Percentiles rank a stretch among this genome's conserved stretches.
These are phyloP conservation scores for Venusia cambrica DNA, from an alignment of 2,888 invertebrate species.

Conservation along the genomic window DNA sequence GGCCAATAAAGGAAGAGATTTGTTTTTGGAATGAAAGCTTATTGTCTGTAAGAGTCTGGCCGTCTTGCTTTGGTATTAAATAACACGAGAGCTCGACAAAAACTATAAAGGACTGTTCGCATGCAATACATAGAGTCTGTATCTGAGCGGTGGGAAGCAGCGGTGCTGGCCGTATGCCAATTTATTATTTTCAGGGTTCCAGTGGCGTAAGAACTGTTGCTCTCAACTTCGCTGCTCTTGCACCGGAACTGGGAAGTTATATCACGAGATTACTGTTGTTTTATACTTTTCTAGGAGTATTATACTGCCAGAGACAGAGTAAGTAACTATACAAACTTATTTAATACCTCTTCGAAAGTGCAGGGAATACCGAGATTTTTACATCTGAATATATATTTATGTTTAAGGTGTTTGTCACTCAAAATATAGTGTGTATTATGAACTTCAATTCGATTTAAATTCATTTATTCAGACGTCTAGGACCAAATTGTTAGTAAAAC, in stretches of 20 bases:
- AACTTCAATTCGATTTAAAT: no score
- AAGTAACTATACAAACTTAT: no score
- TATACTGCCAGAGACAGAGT: no score
- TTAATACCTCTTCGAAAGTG: no score
- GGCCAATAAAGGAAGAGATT: constrained; percentile 45
- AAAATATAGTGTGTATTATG: no score
- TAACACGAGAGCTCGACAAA: constrained; percentile 51
- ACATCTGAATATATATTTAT: no score
- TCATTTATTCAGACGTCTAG: no score
- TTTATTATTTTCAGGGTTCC: constrained; percentile 51
- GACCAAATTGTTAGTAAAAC: no score
- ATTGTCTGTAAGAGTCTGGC: constrained; percentile 42
- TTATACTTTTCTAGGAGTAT: no score
- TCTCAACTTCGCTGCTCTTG: constrained; percentile 33
- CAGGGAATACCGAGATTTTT: no score
- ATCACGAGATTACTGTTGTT: no score
- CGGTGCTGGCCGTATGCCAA: constrained; percentile 56
- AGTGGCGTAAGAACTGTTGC: constrained; percentile 40
- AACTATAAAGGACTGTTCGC: constrained; percentile 56
- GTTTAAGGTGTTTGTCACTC: no score
- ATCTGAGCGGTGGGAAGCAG: constrained; percentile 38
- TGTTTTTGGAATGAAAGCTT: constrained; percentile 49
- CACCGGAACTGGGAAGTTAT: constrained; percentile 8
- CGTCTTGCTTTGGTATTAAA: constrained; percentile 49
- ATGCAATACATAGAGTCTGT: constrained; percentile 54